Evolutionary conservation across 92 coral and sea anemone genomes (phyloP).

Genomic region (Siderastrea siderea): DNA sequence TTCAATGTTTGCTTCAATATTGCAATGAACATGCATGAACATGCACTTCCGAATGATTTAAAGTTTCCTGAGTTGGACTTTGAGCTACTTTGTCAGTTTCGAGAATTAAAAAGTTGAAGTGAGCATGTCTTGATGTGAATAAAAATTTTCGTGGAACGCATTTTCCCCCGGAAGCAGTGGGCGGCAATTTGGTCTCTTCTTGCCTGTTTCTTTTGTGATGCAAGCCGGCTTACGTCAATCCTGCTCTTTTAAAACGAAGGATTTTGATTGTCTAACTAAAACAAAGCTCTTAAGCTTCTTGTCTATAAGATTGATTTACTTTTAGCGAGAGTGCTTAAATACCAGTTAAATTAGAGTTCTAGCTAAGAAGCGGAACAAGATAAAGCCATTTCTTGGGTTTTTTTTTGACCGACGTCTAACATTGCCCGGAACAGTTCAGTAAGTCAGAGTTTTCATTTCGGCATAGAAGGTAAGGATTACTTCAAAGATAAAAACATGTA

Average conservation of each 20-base stretch:
- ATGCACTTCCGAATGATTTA: too few species aligned
- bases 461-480: neutral
- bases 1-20: too few species aligned
- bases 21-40: too few species aligned
- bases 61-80: neutral
- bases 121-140: neutral
- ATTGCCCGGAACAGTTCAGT: too few species aligned
- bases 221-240: constrained; percentile 14
- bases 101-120: too few species aligned
- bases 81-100: neutral
- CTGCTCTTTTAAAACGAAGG: neutral
- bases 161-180: constrained; percentile 13
- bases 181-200: neutral
- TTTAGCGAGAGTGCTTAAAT: too few species aligned
- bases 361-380: neutral
- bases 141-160: neutral
- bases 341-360: neutral
- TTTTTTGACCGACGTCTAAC: neutral
- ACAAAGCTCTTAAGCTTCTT: constrained; percentile 12
- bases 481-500: neutral
- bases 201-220: neutral
- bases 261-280: constrained; percentile 13
- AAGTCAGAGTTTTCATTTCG: neutral
- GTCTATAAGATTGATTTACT: neutral
- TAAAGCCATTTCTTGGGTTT: neutral